Percentiles rank a stretch among this genome's conserved stretches.
These are phyloP conservation scores for Phortica magna DNA, from an alignment of 2,888 invertebrate genomes.

Conservation along the genomic window DNA sequence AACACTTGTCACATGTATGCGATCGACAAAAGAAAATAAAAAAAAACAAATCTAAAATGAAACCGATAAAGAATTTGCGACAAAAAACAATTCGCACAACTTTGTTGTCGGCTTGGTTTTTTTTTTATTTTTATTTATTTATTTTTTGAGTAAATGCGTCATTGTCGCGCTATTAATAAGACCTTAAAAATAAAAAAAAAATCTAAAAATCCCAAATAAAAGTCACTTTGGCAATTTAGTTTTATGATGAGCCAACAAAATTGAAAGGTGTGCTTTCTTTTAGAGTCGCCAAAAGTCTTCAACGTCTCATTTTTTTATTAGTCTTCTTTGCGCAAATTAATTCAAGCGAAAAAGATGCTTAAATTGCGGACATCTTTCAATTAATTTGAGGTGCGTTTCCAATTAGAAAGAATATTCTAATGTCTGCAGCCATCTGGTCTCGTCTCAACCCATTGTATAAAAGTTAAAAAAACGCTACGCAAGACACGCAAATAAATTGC, in stretches of 20 bases:
- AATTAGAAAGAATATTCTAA: conserved; percentile 1
- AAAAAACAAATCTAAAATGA: conserved; percentile 39
- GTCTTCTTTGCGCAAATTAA: background rate
- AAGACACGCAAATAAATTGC: conserved; percentile 19
- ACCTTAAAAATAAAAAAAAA: conserved; percentile 42
- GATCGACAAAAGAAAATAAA: background rate
- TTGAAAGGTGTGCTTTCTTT: background rate
- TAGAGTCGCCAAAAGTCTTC: background rate
- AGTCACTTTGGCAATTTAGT: background rate
- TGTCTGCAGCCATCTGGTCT: conserved; percentile 7
- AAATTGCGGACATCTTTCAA: conserved; percentile 9
- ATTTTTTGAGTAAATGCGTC: conserved; percentile 59
- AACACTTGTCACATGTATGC: conserved; percentile 49
- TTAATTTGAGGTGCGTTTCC: background rate
- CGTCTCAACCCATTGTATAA: background rate
- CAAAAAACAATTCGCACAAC: conserved; percentile 41
- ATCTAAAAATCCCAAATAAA: background rate
- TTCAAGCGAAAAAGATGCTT: background rate
- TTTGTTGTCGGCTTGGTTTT: too few species aligned
- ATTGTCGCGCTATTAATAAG: conserved; percentile 57
- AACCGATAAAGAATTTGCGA: conserved; percentile 44
- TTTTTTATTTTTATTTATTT: conserved; percentile 17
- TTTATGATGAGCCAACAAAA: background rate
- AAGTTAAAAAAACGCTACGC: conserved; percentile 1
- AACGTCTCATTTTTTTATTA: background rate